Evolutionary conservation across 2,888 invertebrate species (phyloP).

Genomic region (Ophion slaviceki): DNA sequence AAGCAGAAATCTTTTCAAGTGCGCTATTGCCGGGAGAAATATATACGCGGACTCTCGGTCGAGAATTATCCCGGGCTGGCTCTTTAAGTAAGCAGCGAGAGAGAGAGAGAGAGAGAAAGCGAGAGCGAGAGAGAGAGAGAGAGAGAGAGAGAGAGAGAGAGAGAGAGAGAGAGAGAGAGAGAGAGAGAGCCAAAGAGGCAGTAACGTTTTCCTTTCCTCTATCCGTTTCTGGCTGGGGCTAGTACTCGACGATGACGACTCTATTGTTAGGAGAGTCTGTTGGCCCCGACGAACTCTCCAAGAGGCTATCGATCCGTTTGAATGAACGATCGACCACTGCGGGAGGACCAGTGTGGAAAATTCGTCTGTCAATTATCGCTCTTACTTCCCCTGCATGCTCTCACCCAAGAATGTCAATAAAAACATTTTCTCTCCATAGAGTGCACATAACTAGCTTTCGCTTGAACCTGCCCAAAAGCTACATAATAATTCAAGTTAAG

Average conservation of each 20-base stretch:
- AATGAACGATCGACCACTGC: conserved; percentile 52
- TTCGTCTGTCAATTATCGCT: neutral
- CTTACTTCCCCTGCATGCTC: neutral
- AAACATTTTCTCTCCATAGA: too few species aligned
- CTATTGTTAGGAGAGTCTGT: conserved; percentile 67
- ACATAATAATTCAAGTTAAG: too few species aligned
- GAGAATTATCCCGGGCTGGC: conserved; percentile 65
- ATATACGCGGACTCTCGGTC: conserved; percentile 21
- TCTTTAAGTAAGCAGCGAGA: conserved; percentile 51
- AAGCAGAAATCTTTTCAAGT: conserved; percentile 44
- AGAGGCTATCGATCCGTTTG: conserved; percentile 45
- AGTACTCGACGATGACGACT: conserved; percentile 54
- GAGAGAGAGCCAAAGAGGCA: conserved; percentile 60
- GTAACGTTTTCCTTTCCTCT: conserved; percentile 42
- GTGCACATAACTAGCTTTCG: too few species aligned
- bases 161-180: conserved; percentile 60
- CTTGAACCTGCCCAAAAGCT: too few species aligned
- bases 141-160: conserved; percentile 60
- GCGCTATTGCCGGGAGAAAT: conserved; percentile 41
- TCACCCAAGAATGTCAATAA: neutral
- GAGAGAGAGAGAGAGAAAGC: conserved; percentile 54
- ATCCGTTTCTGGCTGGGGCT: conserved; percentile 45
- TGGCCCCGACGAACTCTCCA: conserved; percentile 59
- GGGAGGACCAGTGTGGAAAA: neutral
- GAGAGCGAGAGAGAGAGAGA: conserved; percentile 54